Conservation (phyloP, 2,797 vertebrate genomes). For the Taenioides sp. region DNA sequence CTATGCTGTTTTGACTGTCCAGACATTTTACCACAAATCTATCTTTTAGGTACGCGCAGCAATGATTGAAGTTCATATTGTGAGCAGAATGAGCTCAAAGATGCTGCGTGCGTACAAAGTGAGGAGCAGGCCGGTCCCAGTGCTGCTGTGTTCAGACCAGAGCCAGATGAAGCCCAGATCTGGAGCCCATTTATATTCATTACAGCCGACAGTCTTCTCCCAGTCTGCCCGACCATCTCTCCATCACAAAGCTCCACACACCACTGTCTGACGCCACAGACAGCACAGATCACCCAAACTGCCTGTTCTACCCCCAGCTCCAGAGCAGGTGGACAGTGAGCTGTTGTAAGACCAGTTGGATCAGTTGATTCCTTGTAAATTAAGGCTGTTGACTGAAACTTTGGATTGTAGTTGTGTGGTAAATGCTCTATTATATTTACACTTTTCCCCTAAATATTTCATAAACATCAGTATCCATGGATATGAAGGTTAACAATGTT, state of each 20-base stretch:
- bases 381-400: not conserved
- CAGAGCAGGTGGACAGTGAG: no score
- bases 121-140: constrained; percentile 21
- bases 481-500: no score
- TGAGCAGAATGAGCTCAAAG: constrained; percentile 11
- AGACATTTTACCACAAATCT: not conserved
- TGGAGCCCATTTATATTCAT: constrained; percentile 73
- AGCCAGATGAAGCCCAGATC: constrained; percentile 46
- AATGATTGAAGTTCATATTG: not conserved
- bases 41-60: not conserved
- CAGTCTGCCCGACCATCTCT: constrained; percentile 59
- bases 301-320: constrained; percentile 13
- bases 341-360: not conserved
- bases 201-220: constrained; percentile 66
- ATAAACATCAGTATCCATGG: no score
- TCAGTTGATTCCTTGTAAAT: not conserved
- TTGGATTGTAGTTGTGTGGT: not conserved
- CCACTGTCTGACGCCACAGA: constrained; percentile 34
- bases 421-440: not conserved
- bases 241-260: constrained; percentile 59
- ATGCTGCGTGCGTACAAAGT: constrained; percentile 5
- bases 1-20: not conserved
- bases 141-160: constrained; percentile 35
- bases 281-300: not conserved
- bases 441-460: no score